Evolutionary conservation across 1,140 invertebrate species (phyloP).

Genomic region (Acromyrmex charruanus): DNA sequence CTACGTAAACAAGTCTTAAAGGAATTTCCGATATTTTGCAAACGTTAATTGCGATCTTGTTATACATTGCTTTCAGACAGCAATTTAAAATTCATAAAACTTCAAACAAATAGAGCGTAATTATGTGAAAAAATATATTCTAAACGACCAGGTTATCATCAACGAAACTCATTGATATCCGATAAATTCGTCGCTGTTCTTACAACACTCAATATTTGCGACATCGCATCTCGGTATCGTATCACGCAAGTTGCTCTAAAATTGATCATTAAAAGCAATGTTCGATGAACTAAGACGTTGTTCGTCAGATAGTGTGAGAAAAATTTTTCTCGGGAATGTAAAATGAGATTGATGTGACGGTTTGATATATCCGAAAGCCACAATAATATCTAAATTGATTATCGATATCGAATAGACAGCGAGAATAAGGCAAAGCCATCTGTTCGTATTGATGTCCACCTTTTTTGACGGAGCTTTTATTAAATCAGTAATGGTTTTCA

Average conservation of each 20-base stretch:
- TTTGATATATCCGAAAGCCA: constrained; percentile 1
- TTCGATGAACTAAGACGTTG: constrained; percentile 16
- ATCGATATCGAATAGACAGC: constrained; percentile 46
- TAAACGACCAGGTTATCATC: no score
- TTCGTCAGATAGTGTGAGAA: constrained; percentile 1
- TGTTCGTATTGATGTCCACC: neutral
- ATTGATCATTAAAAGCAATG: constrained; percentile 11
- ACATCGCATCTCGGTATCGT: no score
- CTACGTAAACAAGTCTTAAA: neutral
- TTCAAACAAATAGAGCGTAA: neutral
- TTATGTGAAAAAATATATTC: no score
- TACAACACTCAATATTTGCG: constrained; percentile 4
- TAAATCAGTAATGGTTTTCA: constrained; percentile 73
- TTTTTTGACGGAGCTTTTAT: constrained; percentile 67
- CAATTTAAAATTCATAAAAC: neutral
- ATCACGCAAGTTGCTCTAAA: constrained; percentile 13
- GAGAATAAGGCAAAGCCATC: constrained; percentile 11
- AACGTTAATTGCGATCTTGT: neutral
- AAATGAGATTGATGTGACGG: constrained; percentile 21
- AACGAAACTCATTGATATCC: neutral
- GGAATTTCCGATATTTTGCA: neutral
- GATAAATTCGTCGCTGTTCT: neutral
- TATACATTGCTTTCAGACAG: no score
- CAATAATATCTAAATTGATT: constrained; percentile 72
- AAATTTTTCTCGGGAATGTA: neutral